Base-by-base conservation (phyloP, 2,113 vertebrate species). In the Nestor notabilis region DNA sequence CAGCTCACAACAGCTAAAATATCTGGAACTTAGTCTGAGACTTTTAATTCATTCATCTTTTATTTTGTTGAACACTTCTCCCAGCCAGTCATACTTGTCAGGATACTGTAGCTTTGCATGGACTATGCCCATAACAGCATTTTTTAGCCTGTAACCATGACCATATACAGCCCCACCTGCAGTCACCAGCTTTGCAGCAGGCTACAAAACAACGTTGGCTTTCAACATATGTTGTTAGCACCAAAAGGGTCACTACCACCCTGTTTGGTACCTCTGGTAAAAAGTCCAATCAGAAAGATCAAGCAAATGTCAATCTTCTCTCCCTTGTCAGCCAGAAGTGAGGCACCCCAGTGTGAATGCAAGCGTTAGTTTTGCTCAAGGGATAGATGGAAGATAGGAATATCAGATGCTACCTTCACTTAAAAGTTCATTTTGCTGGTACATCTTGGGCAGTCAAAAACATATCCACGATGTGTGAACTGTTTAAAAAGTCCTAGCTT, bases 41-140 rank as follows among this genome's bases (percentile, higher is more conserved):
- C 49, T 85, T 60, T 75, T 55, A 84, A 65, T 95, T 93, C 89
- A 87, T 84, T 96, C 93, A 64, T 50, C 92, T 95, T 91, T 71
- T 28, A 49, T 86, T 88, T 53, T 14, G n/a, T 71, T 74, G 84
- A 88, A 56, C 37, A 41, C 53, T 80, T 61, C 41, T 56, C 72
- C 84, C 21, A 71, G 64, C 61, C 56, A 12, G 13, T 37, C 44
- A 4, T 14, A 14, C 52, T 41, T 5, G 0, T 39, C 56, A 58
- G 12, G 46, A 7, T 2, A 7, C 47, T 13, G 39, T 1, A 43
- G 65, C 56, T 83, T n/a, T 46, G 49, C 37, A 19, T 0, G 19
- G 70, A 6, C 53, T 28, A 2, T 3, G 35, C 10, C 37, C 66
- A 1, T 6, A 41, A 50, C 2, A 31, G 25, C 25, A 4, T 55